Evolutionary conservation across 1,140 invertebrate species (phyloP).

Genomic region (Brachystomella parvula): DNA sequence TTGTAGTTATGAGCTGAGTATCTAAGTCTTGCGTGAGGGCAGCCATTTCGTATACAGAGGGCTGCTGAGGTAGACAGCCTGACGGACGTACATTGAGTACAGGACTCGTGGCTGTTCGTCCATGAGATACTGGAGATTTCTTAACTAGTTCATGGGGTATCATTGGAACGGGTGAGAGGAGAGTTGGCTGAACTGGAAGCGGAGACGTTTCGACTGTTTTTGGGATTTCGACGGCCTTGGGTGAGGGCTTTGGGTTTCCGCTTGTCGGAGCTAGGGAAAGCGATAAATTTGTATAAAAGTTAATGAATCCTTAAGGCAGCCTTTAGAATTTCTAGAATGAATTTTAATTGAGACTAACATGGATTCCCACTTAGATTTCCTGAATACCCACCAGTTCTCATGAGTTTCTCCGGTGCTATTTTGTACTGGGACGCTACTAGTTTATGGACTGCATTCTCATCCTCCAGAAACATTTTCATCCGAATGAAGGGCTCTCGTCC

Average conservation of each 20-base stretch:
- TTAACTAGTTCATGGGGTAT: slow-evolving; percentile 32
- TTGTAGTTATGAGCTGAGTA: slow-evolving; percentile 90
- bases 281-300: background rate
- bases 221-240: slow-evolving; percentile 29
- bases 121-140: slow-evolving; percentile 42
- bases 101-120: slow-evolving; percentile 49
- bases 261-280: slow-evolving; percentile 29
- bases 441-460: slow-evolving; percentile 93
- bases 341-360: slow-evolving; percentile 46
- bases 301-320: background rate
- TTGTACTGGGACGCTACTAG: slow-evolving; percentile 94
- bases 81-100: slow-evolving; percentile 42
- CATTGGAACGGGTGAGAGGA: slow-evolving; percentile 48
- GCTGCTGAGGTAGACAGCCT: slow-evolving; percentile 52
- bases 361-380: slow-evolving; percentile 72
- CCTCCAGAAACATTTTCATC: slow-evolving; percentile 97
- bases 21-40: slow-evolving; percentile 92
- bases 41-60: slow-evolving; percentile 90
- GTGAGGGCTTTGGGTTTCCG: slow-evolving; percentile 25
- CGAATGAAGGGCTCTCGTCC: slow-evolving; percentile 93
- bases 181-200: slow-evolving; percentile 41
- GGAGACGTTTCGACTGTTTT: slow-evolving; percentile 41
- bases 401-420: slow-evolving; percentile 90
- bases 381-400: slow-evolving; percentile 86
- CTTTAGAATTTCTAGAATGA: background rate